Percentiles rank a stretch among this genome's conserved stretches.
phyloP scores from a whole-genome alignment of 2,888 invertebrate species.

The Acanthosepion pharaonis region DNA sequence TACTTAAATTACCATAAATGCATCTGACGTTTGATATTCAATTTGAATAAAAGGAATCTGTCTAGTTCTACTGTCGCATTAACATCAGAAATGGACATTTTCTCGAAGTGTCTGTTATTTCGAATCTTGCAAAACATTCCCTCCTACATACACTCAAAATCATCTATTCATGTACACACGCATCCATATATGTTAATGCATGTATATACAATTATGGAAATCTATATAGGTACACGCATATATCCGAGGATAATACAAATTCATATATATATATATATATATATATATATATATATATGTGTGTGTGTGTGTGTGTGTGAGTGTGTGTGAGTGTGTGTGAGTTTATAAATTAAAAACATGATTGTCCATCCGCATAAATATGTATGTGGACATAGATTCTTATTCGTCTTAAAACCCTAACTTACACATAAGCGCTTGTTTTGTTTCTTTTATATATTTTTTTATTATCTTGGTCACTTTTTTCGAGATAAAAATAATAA shows the following conservation, averaged over 20 bases:
- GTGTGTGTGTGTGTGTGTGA: too few relatives aligned
- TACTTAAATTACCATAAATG: conserved; percentile 22
- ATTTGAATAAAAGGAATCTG: conserved; percentile 21
- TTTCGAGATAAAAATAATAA: too few relatives aligned
- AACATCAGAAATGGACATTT: neutral
- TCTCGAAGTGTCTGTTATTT: neutral
- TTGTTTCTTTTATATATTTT: too few relatives aligned
- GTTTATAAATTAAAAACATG: too few relatives aligned
- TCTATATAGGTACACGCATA: rapidly evolving
- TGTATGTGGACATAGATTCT: too few relatives aligned
- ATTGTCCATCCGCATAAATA: too few relatives aligned
- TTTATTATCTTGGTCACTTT: too few relatives aligned
- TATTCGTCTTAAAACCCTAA: too few relatives aligned
- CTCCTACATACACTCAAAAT: neutral
- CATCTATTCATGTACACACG: neutral
- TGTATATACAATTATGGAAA: neutral
- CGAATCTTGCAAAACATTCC: neutral
- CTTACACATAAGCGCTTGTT: too few relatives aligned
- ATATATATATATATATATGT: neutral
- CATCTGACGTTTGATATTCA: neutral
- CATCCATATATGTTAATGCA: neutral
- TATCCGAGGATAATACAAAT: neutral
- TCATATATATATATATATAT: neutral
- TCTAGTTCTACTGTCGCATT: conserved; percentile 6
- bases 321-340: too few relatives aligned